Conservation (phyloP, 1,140 invertebrate genomes). For the Potamilus streckersoni region DNA sequence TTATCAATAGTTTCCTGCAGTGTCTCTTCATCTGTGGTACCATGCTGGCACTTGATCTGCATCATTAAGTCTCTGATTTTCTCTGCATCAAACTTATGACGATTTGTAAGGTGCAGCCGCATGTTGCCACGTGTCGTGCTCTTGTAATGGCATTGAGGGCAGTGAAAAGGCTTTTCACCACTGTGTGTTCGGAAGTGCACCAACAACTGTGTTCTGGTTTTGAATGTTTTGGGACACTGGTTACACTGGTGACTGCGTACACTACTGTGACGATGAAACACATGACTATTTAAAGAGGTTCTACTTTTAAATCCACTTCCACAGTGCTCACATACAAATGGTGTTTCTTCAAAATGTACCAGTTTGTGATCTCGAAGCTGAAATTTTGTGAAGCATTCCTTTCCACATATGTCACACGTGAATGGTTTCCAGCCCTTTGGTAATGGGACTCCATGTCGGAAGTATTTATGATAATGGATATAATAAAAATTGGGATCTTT, state of each 20-base stretch:
- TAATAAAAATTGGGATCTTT: constrained; percentile 54
- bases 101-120: constrained; percentile 50
- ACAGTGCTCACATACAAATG: constrained; percentile 55
- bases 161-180: constrained; percentile 89
- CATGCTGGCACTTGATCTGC: too few species aligned
- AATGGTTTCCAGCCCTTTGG: constrained; percentile 56
- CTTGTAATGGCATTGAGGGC: constrained; percentile 84
- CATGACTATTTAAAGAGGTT: constrained; percentile 52
- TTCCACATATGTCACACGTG: constrained; percentile 59
- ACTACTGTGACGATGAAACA: constrained; percentile 49
- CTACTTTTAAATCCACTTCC: constrained; percentile 53
- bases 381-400: constrained; percentile 56
- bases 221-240: constrained; percentile 97
- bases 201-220: constrained; percentile 97
- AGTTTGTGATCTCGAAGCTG: constrained; percentile 51
- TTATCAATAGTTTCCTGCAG: too few species aligned
- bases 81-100: constrained; percentile 38
- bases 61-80: constrained; percentile 41
- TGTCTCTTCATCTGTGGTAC: too few species aligned
- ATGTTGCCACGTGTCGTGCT: constrained; percentile 56
- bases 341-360: constrained; percentile 46
- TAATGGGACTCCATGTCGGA: constrained; percentile 53
- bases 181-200: constrained; percentile 98
- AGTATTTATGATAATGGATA: constrained; percentile 62
- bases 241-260: constrained; percentile 84